Base-by-base conservation (phyloP, 2,797 vertebrate species). In the Chloroceryle amazona region DNA sequence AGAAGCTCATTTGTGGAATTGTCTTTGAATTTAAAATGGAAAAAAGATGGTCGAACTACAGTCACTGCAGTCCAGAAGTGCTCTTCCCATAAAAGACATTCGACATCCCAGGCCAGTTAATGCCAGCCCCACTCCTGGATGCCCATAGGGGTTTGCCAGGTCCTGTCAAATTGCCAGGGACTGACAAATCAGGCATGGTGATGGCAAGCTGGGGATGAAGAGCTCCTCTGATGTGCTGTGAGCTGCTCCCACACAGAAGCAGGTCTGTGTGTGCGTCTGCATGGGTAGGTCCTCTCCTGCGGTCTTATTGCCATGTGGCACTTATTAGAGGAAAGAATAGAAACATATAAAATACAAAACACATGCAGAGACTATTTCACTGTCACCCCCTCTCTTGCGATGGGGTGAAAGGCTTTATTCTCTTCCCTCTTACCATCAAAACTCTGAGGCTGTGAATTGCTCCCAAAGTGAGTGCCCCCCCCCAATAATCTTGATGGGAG, bases 1-100 rank as follows among this genome's bases (percentile, higher is more conserved):
- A 90, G 86, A 94, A 91, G 95, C 95, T 95, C 94, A 63, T 97
- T 92, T 95, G 93, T 85, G 76, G 89, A 93, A 94, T 91, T 91
- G 78, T 90, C 93, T 96, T 96, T 86, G 90, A 91, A 96, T 95
- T 96, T 95, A 83, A 96, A 95, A 86, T 74, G 78, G 67, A 58
- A 85, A 89, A 91, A 75, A 79, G 67, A 84, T 41, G 42, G 89
- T 58, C 8, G 37, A 79, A 57, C n/a, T 74, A 73, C 92, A 96
- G 62, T 37, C 44, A 8, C 29, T 19, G 71, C 39, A 62, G 74
- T 62, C 84, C 88, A 88, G 79, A 74, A 89, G 33, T 13, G 57
- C 78, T 93, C 70, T 83, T 70, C 83, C 84, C 60, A 74, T 71
- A 81, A 93, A 82, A 79, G 86, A 8, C 25, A 12, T 49, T 55